Conservation (phyloP, 1,140 invertebrate genomes). For the Cotesia chilonis region DNA sequence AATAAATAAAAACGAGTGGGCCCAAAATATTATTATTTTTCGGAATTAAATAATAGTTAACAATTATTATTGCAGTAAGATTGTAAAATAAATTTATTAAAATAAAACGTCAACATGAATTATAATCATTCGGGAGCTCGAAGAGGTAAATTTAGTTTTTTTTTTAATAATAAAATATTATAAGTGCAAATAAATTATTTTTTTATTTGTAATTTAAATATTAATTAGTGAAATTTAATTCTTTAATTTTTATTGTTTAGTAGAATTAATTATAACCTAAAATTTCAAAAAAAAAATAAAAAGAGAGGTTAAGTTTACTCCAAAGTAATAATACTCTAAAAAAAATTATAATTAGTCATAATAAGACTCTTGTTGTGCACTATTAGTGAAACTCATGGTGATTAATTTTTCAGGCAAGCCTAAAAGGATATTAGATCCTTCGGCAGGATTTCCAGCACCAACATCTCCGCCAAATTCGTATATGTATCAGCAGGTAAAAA, state of each 20-base stretch:
- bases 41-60: background rate
- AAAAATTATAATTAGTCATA: background rate
- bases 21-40: background rate
- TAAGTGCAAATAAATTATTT: conserved; percentile 4
- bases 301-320: conserved; percentile 6
- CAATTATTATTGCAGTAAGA: conserved; percentile 10
- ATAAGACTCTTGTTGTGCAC: background rate
- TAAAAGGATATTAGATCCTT: conserved; percentile 61
- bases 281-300: background rate
- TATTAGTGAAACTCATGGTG: no score
- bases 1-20: background rate
- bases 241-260: no score
- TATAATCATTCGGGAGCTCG: conserved; percentile 59
- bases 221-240: no score
- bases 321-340: background rate
- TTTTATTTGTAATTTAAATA: no score
- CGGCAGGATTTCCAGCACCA: conserved; percentile 48
- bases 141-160: conserved; percentile 52
- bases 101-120: conserved; percentile 53
- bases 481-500: conserved; percentile 58
- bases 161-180: conserved; percentile 23
- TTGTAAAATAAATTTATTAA: conserved; percentile 37
- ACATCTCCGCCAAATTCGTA: conserved; percentile 51
- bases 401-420: conserved; percentile 52
- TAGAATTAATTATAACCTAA: background rate